These are phyloP conservation scores for Cossypha polioptera DNA, from an alignment of 2,797 vertebrate species.

Conservation along the genomic window DNA sequence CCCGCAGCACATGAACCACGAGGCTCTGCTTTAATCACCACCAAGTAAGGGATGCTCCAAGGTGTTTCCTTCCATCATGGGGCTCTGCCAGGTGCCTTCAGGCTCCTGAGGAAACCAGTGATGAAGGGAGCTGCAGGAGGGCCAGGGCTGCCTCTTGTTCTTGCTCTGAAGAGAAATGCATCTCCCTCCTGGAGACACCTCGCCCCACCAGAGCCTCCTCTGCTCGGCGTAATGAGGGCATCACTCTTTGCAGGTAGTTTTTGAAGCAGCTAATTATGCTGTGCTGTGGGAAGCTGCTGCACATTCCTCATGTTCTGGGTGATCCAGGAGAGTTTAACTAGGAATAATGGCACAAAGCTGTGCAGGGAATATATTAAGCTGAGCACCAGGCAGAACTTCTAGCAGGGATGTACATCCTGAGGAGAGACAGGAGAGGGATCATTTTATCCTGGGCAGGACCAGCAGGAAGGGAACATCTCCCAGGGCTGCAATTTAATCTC, in stretches of 20 bases:
- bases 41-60: not conserved
- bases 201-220: not conserved
- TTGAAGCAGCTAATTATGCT: constrained; percentile 58
- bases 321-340: constrained; percentile 30
- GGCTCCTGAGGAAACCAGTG: not conserved
- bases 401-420: not conserved
- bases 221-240: constrained; percentile 47
- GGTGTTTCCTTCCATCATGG: constrained; percentile 8
- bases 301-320: constrained; percentile 38
- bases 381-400: not conserved
- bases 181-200: constrained; percentile 3
- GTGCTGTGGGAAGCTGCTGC: constrained; percentile 33
- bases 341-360: constrained; percentile 44
- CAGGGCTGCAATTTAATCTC: not conserved
- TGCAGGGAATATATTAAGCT: constrained; percentile 14
- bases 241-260: constrained; percentile 49
- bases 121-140: not conserved
- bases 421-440: not conserved
- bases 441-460: not conserved
- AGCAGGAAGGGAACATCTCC: not conserved
- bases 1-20: not conserved
- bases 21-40: not conserved
- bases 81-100: not conserved
- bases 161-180: not conserved
- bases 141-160: not conserved